Base-by-base conservation (phyloP, 2,797 vertebrate species). In the Euphonia xanthogaster region DNA sequence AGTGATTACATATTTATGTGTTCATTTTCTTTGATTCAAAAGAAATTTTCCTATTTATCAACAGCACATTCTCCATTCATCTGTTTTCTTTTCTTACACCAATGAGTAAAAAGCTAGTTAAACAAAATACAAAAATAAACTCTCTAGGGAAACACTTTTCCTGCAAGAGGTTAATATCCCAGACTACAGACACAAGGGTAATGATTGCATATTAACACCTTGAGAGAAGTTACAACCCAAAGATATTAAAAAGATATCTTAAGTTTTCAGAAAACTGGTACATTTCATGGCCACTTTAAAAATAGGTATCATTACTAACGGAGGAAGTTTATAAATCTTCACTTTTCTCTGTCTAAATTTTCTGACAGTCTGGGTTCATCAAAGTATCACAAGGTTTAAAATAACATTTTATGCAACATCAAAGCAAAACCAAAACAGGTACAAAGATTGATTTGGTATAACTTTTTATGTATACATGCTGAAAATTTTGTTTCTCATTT, bases 191-290 rank as follows among this genome's bases (percentile, higher is more conserved):
- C 47, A 30, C 24, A 88, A 65, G 45, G 73, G 88, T 95, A 96
- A 93, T 88, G 92, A 86, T 47, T 53, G 15, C 27, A 87, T 96
- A 92, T 91, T 86, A 92, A 87, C 66, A 90, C 2, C 48, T 9
- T 82, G 24, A 95, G 50, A 95, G 31, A 88, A 66, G 15, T 81
- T 76, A 53, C 55, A 91, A 83, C 18, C 90, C 20, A 68, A 86
- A 75, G 31, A 74, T 87, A 60, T 62, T 79, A n/a, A 75, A 77
- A 88, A 72, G 4, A 60, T 16, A 31, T 88, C 58, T 39, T 40
- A 77, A 44, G 7, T 57, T 77, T 20, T 76, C 51, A 66, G 22
- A 86, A 93, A 71, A 58, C 3, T 35, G 14, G 2, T 37, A 18
- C 7, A 2, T 31, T 91, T 87, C 42, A 61, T 65, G 5, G 44